phyloP scores from a whole-genome alignment of 2,113 vertebrate species.

The Ginglymostoma cirratum region DNA sequence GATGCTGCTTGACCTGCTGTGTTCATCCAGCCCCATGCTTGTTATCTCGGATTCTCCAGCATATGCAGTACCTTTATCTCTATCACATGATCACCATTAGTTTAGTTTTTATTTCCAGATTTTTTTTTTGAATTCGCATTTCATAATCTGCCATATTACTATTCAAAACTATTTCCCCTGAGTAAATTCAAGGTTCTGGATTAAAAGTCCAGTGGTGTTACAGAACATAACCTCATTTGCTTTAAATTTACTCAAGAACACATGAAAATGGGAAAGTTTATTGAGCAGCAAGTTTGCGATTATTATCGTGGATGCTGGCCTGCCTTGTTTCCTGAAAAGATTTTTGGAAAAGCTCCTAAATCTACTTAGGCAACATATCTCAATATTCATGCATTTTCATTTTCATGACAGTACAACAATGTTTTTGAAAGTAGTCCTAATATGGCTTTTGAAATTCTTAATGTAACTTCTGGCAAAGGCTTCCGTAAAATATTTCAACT shows the following conservation, averaged over 20 bases:
- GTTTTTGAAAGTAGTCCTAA: not conserved
- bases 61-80: too few species aligned
- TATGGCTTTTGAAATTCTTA: not conserved
- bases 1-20: too few species aligned
- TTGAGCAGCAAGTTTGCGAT: not conserved
- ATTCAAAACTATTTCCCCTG: too few species aligned
- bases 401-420: not conserved
- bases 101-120: too few species aligned
- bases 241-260: not conserved
- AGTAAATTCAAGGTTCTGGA: too few species aligned
- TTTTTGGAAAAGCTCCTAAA: not conserved
- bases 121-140: too few species aligned
- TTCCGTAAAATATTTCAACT: not conserved
- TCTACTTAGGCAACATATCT: not conserved
- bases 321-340: not conserved
- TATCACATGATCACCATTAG: too few species aligned
- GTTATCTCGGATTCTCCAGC: too few species aligned
- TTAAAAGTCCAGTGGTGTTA: too few species aligned
- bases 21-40: too few species aligned
- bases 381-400: not conserved
- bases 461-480: not conserved
- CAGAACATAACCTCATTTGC: not conserved
- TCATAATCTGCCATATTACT: too few species aligned
- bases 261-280: not conserved
- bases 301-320: not conserved